A percentile compares a stretch with the other conserved stretches of the same genome.
These are phyloP conservation scores for Anoura caudifer DNA, from an alignment of 2,113 vertebrate species.

Conservation along the genomic window DNA sequence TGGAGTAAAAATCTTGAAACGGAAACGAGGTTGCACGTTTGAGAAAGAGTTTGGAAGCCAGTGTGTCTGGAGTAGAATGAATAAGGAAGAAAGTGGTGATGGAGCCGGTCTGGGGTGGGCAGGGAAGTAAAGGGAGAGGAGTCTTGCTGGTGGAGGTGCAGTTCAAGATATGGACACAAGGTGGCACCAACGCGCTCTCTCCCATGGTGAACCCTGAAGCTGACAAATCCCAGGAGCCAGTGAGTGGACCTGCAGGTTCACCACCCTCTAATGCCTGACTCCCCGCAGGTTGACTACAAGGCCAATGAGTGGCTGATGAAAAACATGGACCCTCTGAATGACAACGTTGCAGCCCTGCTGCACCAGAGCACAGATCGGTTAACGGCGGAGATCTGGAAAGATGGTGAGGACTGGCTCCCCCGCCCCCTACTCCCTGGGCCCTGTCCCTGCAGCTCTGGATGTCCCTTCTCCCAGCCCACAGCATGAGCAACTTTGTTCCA, in stretches of 20 bases:
- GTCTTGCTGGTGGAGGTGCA: accelerated
- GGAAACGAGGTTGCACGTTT: background rate
- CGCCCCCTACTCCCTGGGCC: accelerated
- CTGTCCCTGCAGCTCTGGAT: background rate
- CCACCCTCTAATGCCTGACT: accelerated
- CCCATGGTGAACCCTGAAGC: accelerated
- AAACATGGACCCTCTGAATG: constrained; percentile 94
- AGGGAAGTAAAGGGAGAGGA: background rate
- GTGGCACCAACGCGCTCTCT: background rate
- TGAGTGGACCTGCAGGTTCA: accelerated
- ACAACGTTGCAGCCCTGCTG: constrained; percentile 90
- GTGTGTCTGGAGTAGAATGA: background rate
- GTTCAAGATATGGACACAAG: background rate
- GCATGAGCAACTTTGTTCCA: background rate
- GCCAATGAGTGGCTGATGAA: constrained; percentile 92
- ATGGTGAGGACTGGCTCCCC: constrained; percentile 81
- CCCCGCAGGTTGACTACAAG: constrained; percentile 90
- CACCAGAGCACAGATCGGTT: constrained; percentile 92
- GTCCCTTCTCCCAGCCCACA: background rate
- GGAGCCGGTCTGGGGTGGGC: accelerated
- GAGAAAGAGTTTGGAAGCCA: background rate
- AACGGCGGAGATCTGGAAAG: constrained; percentile 93
- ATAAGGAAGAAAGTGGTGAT: background rate
- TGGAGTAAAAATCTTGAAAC: background rate
- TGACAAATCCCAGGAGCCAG: accelerated